Conservation (phyloP, 2,797 vertebrate genomes). For the Sciaenops ocellatus region DNA sequence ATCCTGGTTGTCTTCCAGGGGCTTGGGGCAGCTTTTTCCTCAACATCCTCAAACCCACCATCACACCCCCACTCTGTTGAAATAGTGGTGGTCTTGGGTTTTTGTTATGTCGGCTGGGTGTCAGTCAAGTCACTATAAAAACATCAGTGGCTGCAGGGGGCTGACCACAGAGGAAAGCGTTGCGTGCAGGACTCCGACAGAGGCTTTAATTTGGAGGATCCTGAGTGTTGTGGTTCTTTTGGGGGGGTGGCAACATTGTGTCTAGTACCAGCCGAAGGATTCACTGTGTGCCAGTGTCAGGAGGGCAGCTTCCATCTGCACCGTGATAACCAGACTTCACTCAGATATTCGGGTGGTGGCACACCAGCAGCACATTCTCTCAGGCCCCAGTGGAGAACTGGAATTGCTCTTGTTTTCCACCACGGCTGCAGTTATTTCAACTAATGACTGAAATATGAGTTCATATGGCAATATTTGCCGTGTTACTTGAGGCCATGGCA, state of each 20-base stretch:
- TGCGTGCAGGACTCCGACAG: constrained; percentile 41
- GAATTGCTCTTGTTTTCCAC: constrained; percentile 76
- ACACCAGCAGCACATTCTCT: constrained; percentile 62
- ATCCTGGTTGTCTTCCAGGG: constrained; percentile 54
- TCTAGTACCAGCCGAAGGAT: constrained; percentile 1
- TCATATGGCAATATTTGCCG: constrained; percentile 51
- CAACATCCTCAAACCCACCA: constrained; percentile 8
- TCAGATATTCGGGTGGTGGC: constrained; percentile 43
- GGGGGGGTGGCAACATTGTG: constrained; percentile 14
- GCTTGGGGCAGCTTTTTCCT: constrained; percentile 64
- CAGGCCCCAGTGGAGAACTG: constrained; percentile 58
- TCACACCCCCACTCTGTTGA: background rate
- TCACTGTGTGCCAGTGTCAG: constrained; percentile 47
- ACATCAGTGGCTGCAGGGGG: constrained; percentile 42
- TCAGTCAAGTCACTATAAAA: constrained; percentile 55
- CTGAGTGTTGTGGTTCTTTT: constrained; percentile 18
- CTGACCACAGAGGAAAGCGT: constrained; percentile 60
- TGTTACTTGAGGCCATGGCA: constrained; percentile 55
- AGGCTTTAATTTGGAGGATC: background rate
- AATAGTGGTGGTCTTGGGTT: constrained; percentile 31
- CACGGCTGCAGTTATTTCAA: constrained; percentile 60
- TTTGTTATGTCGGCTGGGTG: constrained; percentile 50
- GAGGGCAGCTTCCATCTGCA: constrained; percentile 77
- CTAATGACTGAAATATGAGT: constrained; percentile 67
- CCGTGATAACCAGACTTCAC: constrained; percentile 55